Evolutionary conservation across 1,140 invertebrate species (phyloP).

Genomic region (Episyrphus balteatus): DNA sequence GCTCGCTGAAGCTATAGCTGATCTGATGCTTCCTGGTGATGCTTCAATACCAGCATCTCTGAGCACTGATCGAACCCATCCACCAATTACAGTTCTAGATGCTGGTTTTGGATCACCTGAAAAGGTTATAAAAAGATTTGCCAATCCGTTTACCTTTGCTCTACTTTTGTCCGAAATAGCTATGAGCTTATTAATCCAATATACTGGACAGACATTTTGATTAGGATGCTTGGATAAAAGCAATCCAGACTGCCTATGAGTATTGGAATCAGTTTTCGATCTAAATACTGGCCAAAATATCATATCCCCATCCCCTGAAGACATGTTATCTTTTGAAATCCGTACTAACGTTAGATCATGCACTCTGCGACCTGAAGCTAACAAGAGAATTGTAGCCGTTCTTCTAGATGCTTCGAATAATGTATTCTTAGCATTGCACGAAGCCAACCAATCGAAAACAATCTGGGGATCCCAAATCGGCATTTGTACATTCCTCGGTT

Average conservation of each 20-base stretch:
- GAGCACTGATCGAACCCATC: constrained; percentile 21
- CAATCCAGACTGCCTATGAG: constrained; percentile 26
- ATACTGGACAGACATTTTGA: constrained; percentile 11
- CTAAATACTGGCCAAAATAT: constrained; percentile 27
- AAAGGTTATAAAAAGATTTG: constrained; percentile 15
- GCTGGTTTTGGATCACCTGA: constrained; percentile 16
- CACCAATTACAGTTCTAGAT: constrained; percentile 21
- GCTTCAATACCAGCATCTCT: constrained; percentile 17
- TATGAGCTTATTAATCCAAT: constrained; percentile 9
- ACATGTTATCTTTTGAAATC: constrained; percentile 5
- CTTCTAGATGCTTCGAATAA: constrained; percentile 21
- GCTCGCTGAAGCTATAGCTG: constrained; percentile 22
- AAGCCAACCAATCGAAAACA: constrained; percentile 10
- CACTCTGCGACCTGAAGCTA: constrained; percentile 27
- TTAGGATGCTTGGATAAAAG: constrained; percentile 10
- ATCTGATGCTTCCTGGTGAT: constrained; percentile 18
- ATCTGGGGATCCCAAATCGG: constrained; percentile 8
- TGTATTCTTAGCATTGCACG: too few species aligned
- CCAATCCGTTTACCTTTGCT: background rate
- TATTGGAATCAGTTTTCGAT: constrained; percentile 25
- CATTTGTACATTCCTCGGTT: constrained; percentile 7
- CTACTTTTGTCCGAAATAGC: background rate
- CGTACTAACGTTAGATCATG: constrained; percentile 28
- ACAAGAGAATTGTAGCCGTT: constrained; percentile 14
- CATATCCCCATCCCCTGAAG: constrained; percentile 10